Base-by-base conservation (phyloP, 2,797 vertebrate genomes). In the Gastrophryne carolinensis region DNA sequence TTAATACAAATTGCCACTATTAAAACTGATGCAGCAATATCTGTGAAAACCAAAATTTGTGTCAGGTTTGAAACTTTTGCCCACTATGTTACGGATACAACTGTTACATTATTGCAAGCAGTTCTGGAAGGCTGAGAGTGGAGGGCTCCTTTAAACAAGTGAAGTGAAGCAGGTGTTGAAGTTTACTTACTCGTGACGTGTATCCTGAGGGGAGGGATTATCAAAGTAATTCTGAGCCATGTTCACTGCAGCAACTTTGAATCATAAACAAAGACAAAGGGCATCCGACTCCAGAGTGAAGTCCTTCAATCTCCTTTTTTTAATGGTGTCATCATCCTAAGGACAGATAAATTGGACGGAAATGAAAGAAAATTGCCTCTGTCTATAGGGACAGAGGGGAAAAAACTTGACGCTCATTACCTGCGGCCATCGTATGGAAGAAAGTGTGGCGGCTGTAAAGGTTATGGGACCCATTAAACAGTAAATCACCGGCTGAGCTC, bases 391-490 rank as follows among this genome's bases (percentile, higher is more conserved):
- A 35, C 34, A 15, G 7, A 9, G 30, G 32, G 17, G 53, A 24
- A 23, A 26, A 53, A n/a, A 10, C 17, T 1, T 13, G 5, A 21
- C 44, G 2, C 15, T 35, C 4, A 21, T 15, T 26, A 67, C 49
- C 64, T n/a, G 49, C 32, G 64, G 64, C 64, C 49, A 67, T 54
- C 3, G 47, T 34, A 50, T 24, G 54, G 64, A 32, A 35, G 64
- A 34, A 34, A 19, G 2, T 3, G 41, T 27, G 56, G 15, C 37
- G 6, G 69, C 69, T 29, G 47, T 49, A 72, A 72, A 61, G 30
- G 57, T 61, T 72, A 61, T 62, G 69, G 35, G 41, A 39, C 13
- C 56, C 32, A 61, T 72, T 62, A 72, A 72, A 60, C 35, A 53
- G 29, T 70, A 58, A 57, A 61, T 67, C 64, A 67, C n/a, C 15